These are phyloP conservation scores for Lemur catta DNA, from an alignment of 2,797 vertebrate genomes.

Conservation along the genomic window DNA sequence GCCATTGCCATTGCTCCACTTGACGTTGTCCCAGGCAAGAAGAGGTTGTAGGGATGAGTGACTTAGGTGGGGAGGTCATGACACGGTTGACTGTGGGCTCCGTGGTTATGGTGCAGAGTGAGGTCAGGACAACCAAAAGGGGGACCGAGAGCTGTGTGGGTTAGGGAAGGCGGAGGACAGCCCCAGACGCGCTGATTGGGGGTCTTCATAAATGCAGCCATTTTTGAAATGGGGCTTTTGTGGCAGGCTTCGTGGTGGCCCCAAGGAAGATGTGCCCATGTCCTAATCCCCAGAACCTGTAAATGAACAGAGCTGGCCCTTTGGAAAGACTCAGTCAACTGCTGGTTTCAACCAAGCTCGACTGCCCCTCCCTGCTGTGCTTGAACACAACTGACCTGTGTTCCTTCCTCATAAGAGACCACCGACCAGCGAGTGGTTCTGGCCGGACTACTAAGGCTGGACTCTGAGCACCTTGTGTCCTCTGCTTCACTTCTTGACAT, in stretches of 20 bases:
- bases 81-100: rapidly evolving
- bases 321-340: no score
- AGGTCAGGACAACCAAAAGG: not conserved
- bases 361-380: not conserved
- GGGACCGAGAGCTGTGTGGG: no score
- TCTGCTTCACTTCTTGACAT: not conserved
- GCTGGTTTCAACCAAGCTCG: not conserved
- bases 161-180: no score
- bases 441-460: not conserved
- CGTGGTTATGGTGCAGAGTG: not conserved
- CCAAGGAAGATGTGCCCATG: rapidly evolving
- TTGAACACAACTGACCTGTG: not conserved
- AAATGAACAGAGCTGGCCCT: no score
- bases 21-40: rapidly evolving
- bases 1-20: no score
- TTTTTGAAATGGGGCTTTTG: not conserved
- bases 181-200: rapidly evolving
- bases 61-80: not conserved
- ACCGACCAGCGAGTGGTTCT: not conserved
- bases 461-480: not conserved
- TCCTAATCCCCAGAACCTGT: not conserved
- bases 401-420: not conserved
- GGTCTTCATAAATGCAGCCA: rapidly evolving
- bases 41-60: rapidly evolving
- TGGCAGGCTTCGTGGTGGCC: not conserved